Base-by-base conservation (phyloP, 2,888 invertebrate genomes). In the Leptinotarsa haldemani region DNA sequence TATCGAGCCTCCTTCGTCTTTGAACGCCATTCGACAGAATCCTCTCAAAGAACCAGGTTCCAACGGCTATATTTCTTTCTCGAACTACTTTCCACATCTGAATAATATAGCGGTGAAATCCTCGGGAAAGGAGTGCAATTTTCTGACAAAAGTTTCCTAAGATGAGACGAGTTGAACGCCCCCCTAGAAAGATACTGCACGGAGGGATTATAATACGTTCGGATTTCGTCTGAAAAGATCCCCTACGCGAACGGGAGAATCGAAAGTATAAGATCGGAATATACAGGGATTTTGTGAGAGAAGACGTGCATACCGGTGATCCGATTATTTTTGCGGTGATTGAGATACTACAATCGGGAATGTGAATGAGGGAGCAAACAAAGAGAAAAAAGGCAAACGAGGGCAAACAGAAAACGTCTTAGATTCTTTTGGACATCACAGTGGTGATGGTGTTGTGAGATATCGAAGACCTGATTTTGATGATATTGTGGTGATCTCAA, bases 41-140 rank as follows among this genome's bases (percentile, higher is more conserved):
- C 40, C 9, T 7, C 61, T 25, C 40, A 30, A 40, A 40, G 40
- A 30, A 30, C 18, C 61, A 30, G 16, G 30, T 61, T 16, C n/a
- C n/a, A 20, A 13, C 56, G 20, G 22, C 12, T 56, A 22, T 4
- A 22, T 22, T 22, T 56, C 40, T 30, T 61, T 40, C 61, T 30
- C 18, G 25, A 9, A 61, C 40, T 40, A 25, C 30, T 61, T 61
- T 61, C 18, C 9, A 61, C 30, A 16, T 30, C 61, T 61, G 61
- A 61, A 40, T 61, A 61, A 7, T 30, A 61, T 61, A 61, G n/a
- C 61, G 61, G 61, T 25, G 58, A 61, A 30, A 61, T 61, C 61
- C 30, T 5, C 1, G 7, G 61, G 61, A 61, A 61, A 30, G n/a
- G 30, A 61, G 61, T 30, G 61, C 61, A 61, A 40, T 61, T 61